Evolutionary conservation across 2,113 vertebrate genomes (phyloP), one percentile per base, ranked within the genome.

Genomic region (Spilogale gracilis): DNA sequence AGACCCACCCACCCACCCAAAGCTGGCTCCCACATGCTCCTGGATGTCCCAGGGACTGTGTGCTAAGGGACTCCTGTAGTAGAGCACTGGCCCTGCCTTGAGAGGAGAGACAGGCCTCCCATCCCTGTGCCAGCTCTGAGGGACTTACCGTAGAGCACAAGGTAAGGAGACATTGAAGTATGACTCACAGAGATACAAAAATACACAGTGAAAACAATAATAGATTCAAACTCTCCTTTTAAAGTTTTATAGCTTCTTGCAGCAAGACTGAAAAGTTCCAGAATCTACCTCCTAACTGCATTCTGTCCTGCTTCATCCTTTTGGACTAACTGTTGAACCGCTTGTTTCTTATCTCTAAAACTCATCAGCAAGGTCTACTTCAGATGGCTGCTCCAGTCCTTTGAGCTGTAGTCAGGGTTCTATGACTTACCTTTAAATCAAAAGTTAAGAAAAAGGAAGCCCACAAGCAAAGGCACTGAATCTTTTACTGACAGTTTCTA

Each of bases 291-390:
- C 93, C 74, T 88, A 38, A 93, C 23, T 67, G 3, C 58, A 78
- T n/a, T 67, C 67, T 94, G 13, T 65, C 58, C 27, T 93, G 10
- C 32, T 67, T 95, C 18, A 81, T 61, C 93, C 80, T 94, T 93
- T 94, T 65, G 71, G 94, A 54, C 58, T 85, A 60, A 89, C 48
- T 20, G 60, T 91, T 71, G 25, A 93, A 38, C 13, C 21, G 30
- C 43, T 92, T 85, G 45, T 90, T 95, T 96, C 76, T 90, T 52
- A 81, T 74, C 92, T 96, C 32, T 85, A 79, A 92, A 90, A 94
- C 38, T 84, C 45, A 91, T 85, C 65, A 92, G 11, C 69, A 80
- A 56, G 43, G 89, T 71, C n/a, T 78, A 50, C 71, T 90, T 89
- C 76, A 32, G 74, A 80, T 84, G 65, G 18, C 87, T 63, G 71